phyloP scores from a whole-genome alignment of 2,797 vertebrate genomes.

The Zalophus californianus region DNA sequence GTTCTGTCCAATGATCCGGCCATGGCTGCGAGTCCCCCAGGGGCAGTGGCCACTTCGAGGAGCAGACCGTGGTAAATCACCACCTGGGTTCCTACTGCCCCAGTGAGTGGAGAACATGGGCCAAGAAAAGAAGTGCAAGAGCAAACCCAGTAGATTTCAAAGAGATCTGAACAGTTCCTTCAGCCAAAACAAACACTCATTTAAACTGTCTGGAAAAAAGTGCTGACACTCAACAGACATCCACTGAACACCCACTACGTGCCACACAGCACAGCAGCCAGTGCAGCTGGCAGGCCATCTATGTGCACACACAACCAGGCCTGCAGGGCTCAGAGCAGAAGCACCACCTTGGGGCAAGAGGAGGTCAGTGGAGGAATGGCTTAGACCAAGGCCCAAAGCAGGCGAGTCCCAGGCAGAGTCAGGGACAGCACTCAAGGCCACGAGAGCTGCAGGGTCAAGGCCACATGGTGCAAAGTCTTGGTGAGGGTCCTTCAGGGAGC shows the following conservation, averaged over 20 bases:
- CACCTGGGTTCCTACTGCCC: background rate
- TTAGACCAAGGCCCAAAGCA: background rate
- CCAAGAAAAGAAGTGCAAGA: background rate
- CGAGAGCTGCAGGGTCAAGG: background rate
- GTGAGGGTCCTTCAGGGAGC: background rate
- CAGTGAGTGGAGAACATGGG: background rate
- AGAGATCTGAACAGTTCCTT: background rate
- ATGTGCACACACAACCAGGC: background rate
- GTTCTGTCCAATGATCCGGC: background rate
- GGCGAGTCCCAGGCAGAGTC: background rate
- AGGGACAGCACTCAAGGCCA: no score
- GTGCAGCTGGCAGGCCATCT: background rate
- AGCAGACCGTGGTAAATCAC: background rate
- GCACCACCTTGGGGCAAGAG: background rate
- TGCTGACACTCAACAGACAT: background rate
- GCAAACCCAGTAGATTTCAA: background rate
- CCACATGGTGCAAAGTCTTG: accelerated
- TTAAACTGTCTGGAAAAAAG: background rate
- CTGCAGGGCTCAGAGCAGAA: background rate
- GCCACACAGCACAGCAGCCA: background rate
- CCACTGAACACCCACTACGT: accelerated
- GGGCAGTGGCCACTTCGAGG: background rate
- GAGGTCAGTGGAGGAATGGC: background rate
- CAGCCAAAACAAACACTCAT: background rate
- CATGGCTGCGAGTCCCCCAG: background rate